These are phyloP conservation scores for Alethe diademata DNA, from an alignment of 2,113 vertebrate species.

Conservation along the genomic window DNA sequence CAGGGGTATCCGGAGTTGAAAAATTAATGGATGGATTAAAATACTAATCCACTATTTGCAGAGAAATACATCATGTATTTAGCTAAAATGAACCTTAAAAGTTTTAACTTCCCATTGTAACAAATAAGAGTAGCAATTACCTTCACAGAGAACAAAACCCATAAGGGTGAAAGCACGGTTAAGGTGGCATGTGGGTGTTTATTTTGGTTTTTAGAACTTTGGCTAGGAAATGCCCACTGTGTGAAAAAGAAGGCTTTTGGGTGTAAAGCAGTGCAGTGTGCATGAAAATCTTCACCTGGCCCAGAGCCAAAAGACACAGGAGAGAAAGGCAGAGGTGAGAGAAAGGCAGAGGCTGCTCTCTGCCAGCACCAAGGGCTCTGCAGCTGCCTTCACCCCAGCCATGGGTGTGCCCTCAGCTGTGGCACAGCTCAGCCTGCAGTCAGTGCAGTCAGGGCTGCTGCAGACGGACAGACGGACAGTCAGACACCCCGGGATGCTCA, in stretches of 20 bases:
- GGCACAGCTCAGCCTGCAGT: background rate
- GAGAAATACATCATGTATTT: background rate
- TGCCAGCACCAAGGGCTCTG: fast-evolving
- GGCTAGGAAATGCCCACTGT: background rate
- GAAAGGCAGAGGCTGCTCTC: background rate
- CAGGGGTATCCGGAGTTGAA: background rate
- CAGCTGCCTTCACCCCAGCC: no score
- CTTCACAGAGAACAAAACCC: background rate
- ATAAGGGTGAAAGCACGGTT: background rate
- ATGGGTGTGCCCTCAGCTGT: background rate
- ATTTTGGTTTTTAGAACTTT: background rate
- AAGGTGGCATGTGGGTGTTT: background rate
- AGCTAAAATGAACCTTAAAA: background rate
- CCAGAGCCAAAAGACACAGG: background rate
- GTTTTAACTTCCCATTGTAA: background rate
- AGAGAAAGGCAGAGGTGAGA: background rate
- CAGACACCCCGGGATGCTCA: fast-evolving
- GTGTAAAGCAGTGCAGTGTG: background rate
- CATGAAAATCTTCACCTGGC: background rate
- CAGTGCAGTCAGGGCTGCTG: no score
- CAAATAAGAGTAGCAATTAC: background rate
- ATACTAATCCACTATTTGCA: background rate
- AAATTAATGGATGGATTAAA: background rate
- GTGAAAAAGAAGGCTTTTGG: background rate
- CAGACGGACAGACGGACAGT: fast-evolving